These are phyloP conservation scores for Coranthus polyacanthus DNA, from an alignment of 2,797 vertebrate genomes.

Conservation along the genomic window DNA sequence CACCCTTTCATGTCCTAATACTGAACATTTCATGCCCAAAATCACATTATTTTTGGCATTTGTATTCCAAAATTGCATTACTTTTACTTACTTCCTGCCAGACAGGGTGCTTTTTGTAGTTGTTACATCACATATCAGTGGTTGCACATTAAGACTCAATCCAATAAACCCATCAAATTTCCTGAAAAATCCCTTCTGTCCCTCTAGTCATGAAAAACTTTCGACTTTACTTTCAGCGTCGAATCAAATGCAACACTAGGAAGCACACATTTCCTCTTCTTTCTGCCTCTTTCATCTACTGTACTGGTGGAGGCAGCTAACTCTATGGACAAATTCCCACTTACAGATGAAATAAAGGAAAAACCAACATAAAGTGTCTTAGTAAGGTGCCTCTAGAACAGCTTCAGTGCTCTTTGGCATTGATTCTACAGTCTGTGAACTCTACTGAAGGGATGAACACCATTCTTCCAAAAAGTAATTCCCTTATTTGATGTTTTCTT, in stretches of 20 bases:
- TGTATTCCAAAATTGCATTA: slow-evolving; percentile 30
- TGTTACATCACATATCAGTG: slow-evolving; percentile 44
- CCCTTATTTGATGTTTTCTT: too few species aligned
- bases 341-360: background rate
- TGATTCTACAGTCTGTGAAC: too few species aligned
- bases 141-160: slow-evolving; percentile 33
- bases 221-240: slow-evolving; percentile 19
- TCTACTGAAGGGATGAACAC: too few species aligned
- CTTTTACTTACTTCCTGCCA: slow-evolving; percentile 27
- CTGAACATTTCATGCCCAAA: slow-evolving; percentile 50
- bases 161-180: slow-evolving; percentile 28
- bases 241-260: slow-evolving; percentile 31
- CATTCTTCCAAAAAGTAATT: too few species aligned
- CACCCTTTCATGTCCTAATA: slow-evolving; percentile 21
- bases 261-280: background rate
- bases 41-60: slow-evolving; percentile 34
- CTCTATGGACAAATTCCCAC: background rate
- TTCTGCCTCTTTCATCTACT: background rate
- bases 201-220: slow-evolving; percentile 5
- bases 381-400: too few species aligned
- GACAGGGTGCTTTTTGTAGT: slow-evolving; percentile 23
- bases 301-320: background rate
- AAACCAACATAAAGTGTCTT: background rate
- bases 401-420: too few species aligned
- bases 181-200: slow-evolving; percentile 27